Evolutionary conservation across 2,888 invertebrate genomes (phyloP), one percentile per base, ranked within the genome.

Genomic region (Orchestes rusci): DNA sequence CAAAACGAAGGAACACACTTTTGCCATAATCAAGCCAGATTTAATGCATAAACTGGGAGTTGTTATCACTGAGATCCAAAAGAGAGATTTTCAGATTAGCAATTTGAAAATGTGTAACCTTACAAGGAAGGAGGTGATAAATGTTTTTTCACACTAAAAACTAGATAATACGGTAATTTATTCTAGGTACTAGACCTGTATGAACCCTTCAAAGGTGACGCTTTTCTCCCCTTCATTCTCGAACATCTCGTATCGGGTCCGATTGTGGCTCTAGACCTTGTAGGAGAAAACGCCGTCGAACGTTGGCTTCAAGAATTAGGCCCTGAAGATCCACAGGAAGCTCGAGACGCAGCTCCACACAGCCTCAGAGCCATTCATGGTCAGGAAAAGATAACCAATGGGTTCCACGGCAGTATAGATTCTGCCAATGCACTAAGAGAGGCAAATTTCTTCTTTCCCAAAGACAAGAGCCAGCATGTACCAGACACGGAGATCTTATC

Each of bases 21-120:
- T 88, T 67, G 80, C 79, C 3, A 67, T 94, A 53, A 71, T 94
- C 5, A 90, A 89, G 65, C 86, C 89, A 5, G 31, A 17, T 16
- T 10, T 51, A 16, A 16, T 51, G 15, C 33, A 40, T 4, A 51
- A 49, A 33, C 28, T 51, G 15, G 91, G 92, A 0, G 79, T 81
- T 58, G 82, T 94, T 42, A 59, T 94, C 1, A 79, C 76, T 38
- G 66, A 75, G 16, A 75, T 93, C 10, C 69, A 77, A 57, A 42
- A 51, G n/a, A 70, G 74, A 59, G 75, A 75, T 20, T 73, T 82
- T 50, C 55, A 57, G 33, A 59, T 70, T 68, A 34, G 65, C 23
- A 57, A 54, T 59, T 74, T 89, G 57, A 78, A 82, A 59, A 88
- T 88, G 80, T 73, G 81, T 3, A 70, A 70, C 27, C 69, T 93